Evolutionary conservation across 2,113 vertebrate species (phyloP), one percentile per base, ranked within the genome.

Genomic region (Andinoacara biseriatus): DNA sequence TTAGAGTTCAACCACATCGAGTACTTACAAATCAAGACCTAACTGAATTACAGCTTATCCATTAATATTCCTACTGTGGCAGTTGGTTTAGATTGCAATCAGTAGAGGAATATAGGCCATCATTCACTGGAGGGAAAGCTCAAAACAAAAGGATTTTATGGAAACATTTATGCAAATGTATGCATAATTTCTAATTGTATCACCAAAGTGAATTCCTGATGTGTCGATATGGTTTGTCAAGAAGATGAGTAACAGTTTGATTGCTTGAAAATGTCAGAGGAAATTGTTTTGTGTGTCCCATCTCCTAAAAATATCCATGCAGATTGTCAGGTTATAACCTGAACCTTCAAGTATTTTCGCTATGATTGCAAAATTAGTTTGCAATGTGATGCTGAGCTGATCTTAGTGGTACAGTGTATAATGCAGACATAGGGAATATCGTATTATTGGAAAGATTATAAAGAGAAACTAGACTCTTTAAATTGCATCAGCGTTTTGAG

Each of bases 141-240:
- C 72, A 74, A 90, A 91, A 91, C 83, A 88, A 91, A 94, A 79
- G 46, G 69, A 60, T 79, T 91, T 92, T 88, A 85, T 62, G 76
- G 35, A 93, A 90, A 88, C 87, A 91, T 92, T 92, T 88, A 93
- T 95, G 93, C 91, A 91, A 90, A 95, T 93, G 15, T 82, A 86
- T 87, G 92, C 90, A 87, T n/a, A 81, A 84, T 81, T 89, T 89
- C 83, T 84, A 78, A 86, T 90, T 90, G 75, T 35, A 38, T 76
- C 78, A 78, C 76, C 83, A 80, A 84, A 87, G 76, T 81, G 85
- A 91, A 85, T 75, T 82, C 82, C 84, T 84, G 85, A 89, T 81
- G 33, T 82, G 86, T 89, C 82, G 58, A 80, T 90, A 80, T 2
- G 7, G 24, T 89, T 90, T 43, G 58, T 81, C 76, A 60, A 59